Evolutionary conservation across 2,797 vertebrate genomes (phyloP).

Genomic region (Megaceryle alcyon): DNA sequence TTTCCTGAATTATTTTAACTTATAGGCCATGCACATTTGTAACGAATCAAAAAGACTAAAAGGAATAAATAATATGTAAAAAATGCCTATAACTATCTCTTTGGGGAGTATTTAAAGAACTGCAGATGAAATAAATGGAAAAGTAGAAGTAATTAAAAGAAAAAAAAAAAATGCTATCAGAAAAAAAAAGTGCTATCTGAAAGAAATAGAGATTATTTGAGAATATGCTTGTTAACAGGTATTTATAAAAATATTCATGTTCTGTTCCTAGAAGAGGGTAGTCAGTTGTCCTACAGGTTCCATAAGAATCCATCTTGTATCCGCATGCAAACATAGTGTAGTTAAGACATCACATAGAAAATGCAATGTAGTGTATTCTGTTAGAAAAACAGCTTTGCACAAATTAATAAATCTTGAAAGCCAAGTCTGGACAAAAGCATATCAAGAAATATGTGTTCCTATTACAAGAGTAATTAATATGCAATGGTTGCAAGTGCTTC

Average conservation of each 20-base stretch:
- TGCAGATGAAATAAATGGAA: not conserved
- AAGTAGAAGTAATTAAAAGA: not conserved
- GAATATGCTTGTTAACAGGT: not conserved
- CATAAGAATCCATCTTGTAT: not conserved
- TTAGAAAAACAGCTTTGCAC: not conserved
- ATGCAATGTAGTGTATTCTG: not conserved
- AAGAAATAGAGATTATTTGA: not conserved
- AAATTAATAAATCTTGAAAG: not conserved
- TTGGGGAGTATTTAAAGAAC: not conserved
- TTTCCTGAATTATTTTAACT: not conserved
- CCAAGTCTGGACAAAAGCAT: not conserved
- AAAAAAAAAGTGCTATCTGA: not conserved
- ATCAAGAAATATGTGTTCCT: not conserved
- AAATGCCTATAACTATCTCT: not conserved
- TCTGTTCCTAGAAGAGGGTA: not conserved
- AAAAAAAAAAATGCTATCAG: not conserved
- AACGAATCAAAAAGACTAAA: not conserved
- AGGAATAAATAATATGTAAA: not conserved
- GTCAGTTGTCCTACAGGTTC: not conserved
- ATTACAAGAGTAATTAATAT: not conserved
- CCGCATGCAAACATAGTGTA: not conserved
- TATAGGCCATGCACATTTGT: not conserved
- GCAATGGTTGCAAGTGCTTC: not conserved
- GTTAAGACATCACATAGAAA: not conserved
- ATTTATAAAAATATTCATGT: not conserved